Percentiles rank a stretch among this genome's conserved stretches.
Conservation (phyloP, 2,797 vertebrate genomes). For the Melanotaenia nigrans region DNA sequence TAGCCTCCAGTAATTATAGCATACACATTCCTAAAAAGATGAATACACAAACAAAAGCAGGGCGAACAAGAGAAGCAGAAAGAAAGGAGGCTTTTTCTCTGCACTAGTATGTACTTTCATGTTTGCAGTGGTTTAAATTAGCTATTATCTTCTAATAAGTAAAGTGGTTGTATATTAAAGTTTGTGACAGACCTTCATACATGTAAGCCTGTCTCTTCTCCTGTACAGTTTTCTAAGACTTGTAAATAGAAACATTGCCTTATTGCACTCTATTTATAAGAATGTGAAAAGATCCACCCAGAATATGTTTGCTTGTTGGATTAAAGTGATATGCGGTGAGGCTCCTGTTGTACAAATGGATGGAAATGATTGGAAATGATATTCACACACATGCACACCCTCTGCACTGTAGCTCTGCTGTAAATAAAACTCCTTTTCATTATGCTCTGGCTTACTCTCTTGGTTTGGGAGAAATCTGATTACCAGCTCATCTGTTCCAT, state of each 20-base stretch:
- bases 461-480: slow-evolving; percentile 56
- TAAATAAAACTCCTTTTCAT: slow-evolving; percentile 80
- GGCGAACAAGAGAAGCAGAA: slow-evolving; percentile 43
- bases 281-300: slow-evolving; percentile 63
- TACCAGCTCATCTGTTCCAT: slow-evolving; percentile 62
- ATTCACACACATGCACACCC: slow-evolving; percentile 64
- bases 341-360: slow-evolving; percentile 55
- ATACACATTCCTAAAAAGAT: slow-evolving; percentile 66
- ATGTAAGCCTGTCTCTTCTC: slow-evolving; percentile 35
- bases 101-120: slow-evolving; percentile 58
- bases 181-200: slow-evolving; percentile 33
- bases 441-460: slow-evolving; percentile 52
- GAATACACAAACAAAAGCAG: slow-evolving; percentile 47
- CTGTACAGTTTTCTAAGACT: slow-evolving; percentile 83
- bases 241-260: slow-evolving; percentile 81
- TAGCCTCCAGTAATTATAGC: slow-evolving; percentile 69
- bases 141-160: slow-evolving; percentile 40
- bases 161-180: slow-evolving; percentile 44
- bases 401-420: slow-evolving; percentile 70
- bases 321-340: slow-evolving; percentile 35
- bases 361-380: slow-evolving; percentile 68
- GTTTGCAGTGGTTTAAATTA: slow-evolving; percentile 64
- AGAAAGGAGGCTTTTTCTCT: slow-evolving; percentile 35
- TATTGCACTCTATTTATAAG: slow-evolving; percentile 73
- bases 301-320: slow-evolving; percentile 42